Percentiles rank a stretch among this genome's conserved stretches.
phyloP scores from a whole-genome alignment of 2,113 vertebrate species.

The Prunella fulvescens region DNA sequence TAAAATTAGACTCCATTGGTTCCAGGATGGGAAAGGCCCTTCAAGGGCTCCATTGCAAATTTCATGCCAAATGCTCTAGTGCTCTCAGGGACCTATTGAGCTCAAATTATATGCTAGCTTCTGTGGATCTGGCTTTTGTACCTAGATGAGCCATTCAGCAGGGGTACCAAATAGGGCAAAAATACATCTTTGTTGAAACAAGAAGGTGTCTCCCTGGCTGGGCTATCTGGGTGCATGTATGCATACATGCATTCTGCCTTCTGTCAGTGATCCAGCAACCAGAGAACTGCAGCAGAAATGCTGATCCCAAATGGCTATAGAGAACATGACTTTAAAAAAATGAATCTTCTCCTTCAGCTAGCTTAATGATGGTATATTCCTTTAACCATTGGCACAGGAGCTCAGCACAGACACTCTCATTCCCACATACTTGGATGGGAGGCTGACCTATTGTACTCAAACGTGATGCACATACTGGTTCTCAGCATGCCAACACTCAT shows the following conservation, averaged over 20 bases:
- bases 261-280: background rate
- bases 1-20: background rate
- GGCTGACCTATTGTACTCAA: conserved; percentile 71
- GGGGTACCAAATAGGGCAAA: background rate
- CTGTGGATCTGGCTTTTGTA: conserved; percentile 13
- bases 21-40: background rate
- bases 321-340: background rate
- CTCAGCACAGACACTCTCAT: background rate
- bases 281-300: background rate
- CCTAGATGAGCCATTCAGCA: conserved; percentile 26
- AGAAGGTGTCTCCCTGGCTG: background rate
- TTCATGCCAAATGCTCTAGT: conserved; percentile 11
- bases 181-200: conserved; percentile 10
- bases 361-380: conserved; percentile 51
- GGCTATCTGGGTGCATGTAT: background rate
- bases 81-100: conserved; percentile 27
- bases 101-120: conserved; percentile 35
- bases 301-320: background rate
- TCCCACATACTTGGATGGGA: conserved; percentile 58
- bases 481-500: conserved; percentile 67
- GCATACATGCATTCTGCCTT: background rate
- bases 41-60: conserved; percentile 5
- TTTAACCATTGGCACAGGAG: conserved; percentile 64
- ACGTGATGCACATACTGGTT: conserved; percentile 75
- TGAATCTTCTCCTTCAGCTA: background rate